Percentiles rank a stretch among this genome's conserved stretches.
These are phyloP conservation scores for Drosophila leonis DNA, from an alignment of 2,888 invertebrate genomes.

Conservation along the genomic window DNA sequence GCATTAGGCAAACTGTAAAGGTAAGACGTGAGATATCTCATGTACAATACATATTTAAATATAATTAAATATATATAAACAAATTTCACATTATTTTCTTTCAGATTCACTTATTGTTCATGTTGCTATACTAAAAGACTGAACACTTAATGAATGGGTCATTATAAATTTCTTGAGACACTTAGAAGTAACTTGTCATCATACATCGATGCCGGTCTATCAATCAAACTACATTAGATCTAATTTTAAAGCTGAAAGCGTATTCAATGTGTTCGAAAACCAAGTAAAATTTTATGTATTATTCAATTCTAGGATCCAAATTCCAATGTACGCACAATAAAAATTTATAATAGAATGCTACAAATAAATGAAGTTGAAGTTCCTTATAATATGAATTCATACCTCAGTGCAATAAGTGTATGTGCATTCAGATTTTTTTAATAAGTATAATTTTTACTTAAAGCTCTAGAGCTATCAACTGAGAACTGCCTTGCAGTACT, in stretches of 20 bases:
- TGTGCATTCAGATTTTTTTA: too few species aligned
- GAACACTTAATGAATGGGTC: constrained; percentile 46
- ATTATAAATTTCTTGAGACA: constrained; percentile 36
- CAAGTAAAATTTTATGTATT: constrained; percentile 64
- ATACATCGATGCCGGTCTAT: constrained; percentile 37
- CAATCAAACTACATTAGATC: constrained; percentile 38
- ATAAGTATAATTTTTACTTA: too few species aligned
- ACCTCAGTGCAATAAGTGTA: too few species aligned
- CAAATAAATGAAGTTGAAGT: neutral
- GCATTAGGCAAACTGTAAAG: constrained; percentile 27
- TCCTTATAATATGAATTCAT: neutral
- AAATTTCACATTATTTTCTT: neutral
- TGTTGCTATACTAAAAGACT: constrained; percentile 52
- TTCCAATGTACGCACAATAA: constrained; percentile 50
- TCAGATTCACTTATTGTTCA: constrained; percentile 53
- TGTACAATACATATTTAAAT: too few species aligned
- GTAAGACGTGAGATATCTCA: constrained; percentile 8
- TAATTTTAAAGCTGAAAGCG: constrained; percentile 47
- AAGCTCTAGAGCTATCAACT: too few species aligned
- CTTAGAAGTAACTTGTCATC: constrained; percentile 38
- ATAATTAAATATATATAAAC: too few species aligned
- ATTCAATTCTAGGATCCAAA: constrained; percentile 42
- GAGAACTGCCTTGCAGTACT: too few species aligned
- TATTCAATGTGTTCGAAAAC: constrained; percentile 60
- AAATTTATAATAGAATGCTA: constrained; percentile 8